Conservation (phyloP, 2,113 vertebrate species). For the Vulpes lagopus region DNA sequence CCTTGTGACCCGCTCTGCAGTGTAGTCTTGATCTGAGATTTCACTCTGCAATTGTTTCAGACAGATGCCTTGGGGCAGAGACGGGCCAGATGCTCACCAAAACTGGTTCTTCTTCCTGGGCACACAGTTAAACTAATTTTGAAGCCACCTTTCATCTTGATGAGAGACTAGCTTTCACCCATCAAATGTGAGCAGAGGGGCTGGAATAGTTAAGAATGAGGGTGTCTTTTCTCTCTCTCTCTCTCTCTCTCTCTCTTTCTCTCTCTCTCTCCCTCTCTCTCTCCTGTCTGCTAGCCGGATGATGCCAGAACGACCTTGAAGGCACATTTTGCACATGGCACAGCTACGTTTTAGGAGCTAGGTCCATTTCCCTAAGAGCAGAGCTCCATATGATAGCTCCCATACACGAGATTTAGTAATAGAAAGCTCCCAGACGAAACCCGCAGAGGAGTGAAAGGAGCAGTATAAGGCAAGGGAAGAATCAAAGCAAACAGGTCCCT, state of each 20-base stretch:
- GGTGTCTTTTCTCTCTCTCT: background rate
- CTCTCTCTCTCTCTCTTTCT: background rate
- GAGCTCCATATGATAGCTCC: background rate
- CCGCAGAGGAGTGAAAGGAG: background rate
- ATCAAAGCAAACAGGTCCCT: background rate
- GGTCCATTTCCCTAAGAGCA: background rate
- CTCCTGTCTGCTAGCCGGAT: background rate
- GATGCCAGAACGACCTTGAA: background rate
- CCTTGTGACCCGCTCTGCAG: background rate
- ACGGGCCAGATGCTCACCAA: background rate
- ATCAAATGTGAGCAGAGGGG: background rate
- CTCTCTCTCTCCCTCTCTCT: fast-evolving
- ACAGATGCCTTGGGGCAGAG: slow-evolving; percentile 40
- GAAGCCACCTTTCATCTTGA: slow-evolving; percentile 43
- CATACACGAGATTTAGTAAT: background rate
- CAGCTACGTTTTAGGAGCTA: background rate
- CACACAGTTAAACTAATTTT: background rate
- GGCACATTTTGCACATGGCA: background rate
- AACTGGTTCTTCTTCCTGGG: slow-evolving; percentile 61
- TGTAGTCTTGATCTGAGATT: background rate
- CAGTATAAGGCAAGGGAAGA: background rate
- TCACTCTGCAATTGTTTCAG: slow-evolving; percentile 58
- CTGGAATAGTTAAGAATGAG: background rate
- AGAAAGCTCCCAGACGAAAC: background rate
- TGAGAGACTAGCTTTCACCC: slow-evolving; percentile 29